Percentiles rank a stretch among this genome's conserved stretches.
These are phyloP conservation scores for Buathra laborator DNA, from an alignment of 2,888 invertebrate genomes.

Conservation along the genomic window DNA sequence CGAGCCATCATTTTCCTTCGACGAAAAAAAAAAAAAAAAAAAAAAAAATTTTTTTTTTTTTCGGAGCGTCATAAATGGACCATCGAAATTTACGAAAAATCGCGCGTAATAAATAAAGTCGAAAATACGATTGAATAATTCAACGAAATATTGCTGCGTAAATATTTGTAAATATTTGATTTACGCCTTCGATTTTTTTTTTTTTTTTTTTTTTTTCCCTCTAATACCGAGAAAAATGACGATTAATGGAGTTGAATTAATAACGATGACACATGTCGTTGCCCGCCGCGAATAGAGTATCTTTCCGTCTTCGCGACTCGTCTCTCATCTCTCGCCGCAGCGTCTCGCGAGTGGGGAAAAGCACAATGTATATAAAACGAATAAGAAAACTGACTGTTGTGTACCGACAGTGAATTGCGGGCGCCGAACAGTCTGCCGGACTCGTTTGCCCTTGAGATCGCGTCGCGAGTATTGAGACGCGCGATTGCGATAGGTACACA, in stretches of 20 bases:
- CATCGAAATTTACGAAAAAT: too few species aligned
- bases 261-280: constrained; percentile 11
- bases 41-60: background rate
- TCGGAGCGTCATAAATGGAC: too few species aligned
- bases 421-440: constrained; percentile 70
- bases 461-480: constrained; percentile 42
- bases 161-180: constrained; percentile 6
- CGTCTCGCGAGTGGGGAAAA: constrained; percentile 25
- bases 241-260: constrained; percentile 45
- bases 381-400: constrained; percentile 32
- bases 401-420: constrained; percentile 47
- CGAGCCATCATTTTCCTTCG: background rate
- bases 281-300: constrained; percentile 14
- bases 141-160: background rate
- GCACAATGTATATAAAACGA: constrained; percentile 16
- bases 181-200: constrained; percentile 11
- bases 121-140: too few species aligned
- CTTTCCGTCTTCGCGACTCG: constrained; percentile 40
- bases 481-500: constrained; percentile 1
- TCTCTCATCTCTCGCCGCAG: constrained; percentile 37
- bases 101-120: too few species aligned
- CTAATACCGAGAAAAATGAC: constrained; percentile 5
- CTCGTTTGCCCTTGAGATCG: constrained; percentile 33
- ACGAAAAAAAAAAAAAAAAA: constrained; percentile 6
- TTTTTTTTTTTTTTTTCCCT: background rate